A percentile compares a stretch with the other conserved stretches of the same genome.
Conservation (phyloP, 2,113 vertebrate species). For the Rhodinocichla rosea region DNA sequence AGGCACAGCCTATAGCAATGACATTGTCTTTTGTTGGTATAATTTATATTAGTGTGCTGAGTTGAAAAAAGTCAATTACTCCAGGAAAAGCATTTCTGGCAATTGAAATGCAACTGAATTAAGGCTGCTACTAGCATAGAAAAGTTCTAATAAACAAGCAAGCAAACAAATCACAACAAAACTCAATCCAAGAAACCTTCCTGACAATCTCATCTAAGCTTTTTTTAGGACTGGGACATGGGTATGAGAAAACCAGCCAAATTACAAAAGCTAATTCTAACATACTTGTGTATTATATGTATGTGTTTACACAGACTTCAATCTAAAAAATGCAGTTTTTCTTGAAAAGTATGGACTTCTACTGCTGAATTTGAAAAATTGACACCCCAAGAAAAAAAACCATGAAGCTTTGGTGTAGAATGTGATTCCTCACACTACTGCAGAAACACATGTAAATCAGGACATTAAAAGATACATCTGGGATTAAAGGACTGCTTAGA, state of each 20-base stretch:
- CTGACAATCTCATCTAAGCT: neutral
- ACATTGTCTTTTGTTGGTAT: neutral
- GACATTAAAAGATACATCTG: neutral
- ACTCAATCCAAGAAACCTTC: neutral
- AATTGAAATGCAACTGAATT: neutral
- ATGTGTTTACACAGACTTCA: rapidly evolving
- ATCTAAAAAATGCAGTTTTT: neutral
- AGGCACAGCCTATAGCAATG: neutral
- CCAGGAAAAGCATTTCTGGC: neutral
- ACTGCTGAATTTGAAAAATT: neutral
- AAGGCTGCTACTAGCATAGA: neutral
- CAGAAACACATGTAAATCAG: neutral
- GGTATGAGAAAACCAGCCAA: neutral
- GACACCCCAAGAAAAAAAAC: neutral
- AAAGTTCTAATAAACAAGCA: neutral
- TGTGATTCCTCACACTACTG: neutral
- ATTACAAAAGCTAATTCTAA: neutral
- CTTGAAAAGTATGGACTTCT: neutral
- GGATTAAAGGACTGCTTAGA: neutral
- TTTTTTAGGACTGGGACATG: neutral
- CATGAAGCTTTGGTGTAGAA: neutral
- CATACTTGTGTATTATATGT: neutral
- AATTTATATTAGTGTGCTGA: neutral
- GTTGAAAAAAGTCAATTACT: neutral
- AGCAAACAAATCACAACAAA: neutral